A percentile compares a stretch with the other conserved stretches of the same genome.
These are phyloP conservation scores for Myotis planiceps DNA, from an alignment of 2,797 vertebrate genomes.

Conservation along the genomic window DNA sequence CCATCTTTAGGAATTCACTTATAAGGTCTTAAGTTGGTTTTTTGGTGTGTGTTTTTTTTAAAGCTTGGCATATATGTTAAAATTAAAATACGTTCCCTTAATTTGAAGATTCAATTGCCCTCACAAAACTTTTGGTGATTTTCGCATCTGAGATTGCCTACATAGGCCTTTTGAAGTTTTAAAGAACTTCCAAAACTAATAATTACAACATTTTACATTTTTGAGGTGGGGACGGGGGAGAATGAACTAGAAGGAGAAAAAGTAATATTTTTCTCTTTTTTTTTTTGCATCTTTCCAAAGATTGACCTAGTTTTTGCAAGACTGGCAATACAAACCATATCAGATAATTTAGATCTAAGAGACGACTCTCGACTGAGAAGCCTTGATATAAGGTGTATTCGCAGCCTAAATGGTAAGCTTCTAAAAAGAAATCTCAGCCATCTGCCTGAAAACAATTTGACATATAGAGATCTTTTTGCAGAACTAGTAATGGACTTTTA, in stretches of 20 bases:
- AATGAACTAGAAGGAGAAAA: slow-evolving; percentile 60
- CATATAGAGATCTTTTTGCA: slow-evolving; percentile 39
- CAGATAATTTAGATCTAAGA: slow-evolving; percentile 96
- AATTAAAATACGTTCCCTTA: slow-evolving; percentile 50
- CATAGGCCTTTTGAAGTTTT: slow-evolving; percentile 39
- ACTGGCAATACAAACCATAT: slow-evolving; percentile 93
- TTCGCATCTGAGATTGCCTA: slow-evolving; percentile 11
- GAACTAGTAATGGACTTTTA: slow-evolving; percentile 25
- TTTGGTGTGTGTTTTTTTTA: neutral
- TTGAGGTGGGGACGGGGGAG: neutral
- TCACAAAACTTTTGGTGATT: slow-evolving; percentile 31
- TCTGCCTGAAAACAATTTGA: slow-evolving; percentile 39
- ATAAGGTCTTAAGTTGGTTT: neutral
- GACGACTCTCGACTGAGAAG: slow-evolving; percentile 95
- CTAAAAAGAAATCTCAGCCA: slow-evolving; percentile 58
- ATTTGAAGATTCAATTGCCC: slow-evolving; percentile 42
- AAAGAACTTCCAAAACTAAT: slow-evolving; percentile 31
- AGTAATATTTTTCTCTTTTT: slow-evolving; percentile 56
- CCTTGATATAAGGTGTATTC: slow-evolving; percentile 97
- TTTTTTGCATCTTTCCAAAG: slow-evolving; percentile 82
- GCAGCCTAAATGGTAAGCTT: slow-evolving; percentile 95
- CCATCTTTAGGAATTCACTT: slow-evolving; percentile 21
- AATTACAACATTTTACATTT: slow-evolving; percentile 46
- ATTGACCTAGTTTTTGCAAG: slow-evolving; percentile 98
- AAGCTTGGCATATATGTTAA: neutral